Percentiles rank a stretch among this genome's conserved stretches.
Evolutionary conservation across 2,113 vertebrate species (phyloP).

Genomic region (Patagioenas fasciata): DNA sequence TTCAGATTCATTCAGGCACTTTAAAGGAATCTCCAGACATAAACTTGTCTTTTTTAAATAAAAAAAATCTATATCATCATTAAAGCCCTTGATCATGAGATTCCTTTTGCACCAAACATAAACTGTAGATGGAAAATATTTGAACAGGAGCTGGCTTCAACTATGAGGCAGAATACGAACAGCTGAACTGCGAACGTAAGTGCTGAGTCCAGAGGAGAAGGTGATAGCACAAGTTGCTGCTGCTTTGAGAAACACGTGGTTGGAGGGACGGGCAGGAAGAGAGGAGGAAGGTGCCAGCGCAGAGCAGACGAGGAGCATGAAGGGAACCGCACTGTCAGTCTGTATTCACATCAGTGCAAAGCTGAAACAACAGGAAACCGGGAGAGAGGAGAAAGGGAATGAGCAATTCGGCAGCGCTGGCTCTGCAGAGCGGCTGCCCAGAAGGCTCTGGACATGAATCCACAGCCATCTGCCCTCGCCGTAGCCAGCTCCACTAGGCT

Average conservation of each 20-base stretch:
- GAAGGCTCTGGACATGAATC: not conserved
- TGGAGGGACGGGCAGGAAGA: slow-evolving; percentile 3
- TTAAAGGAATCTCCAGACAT: slow-evolving; percentile 16
- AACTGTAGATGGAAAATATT: slow-evolving; percentile 57
- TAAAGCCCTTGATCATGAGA: not conserved
- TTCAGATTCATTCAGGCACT: not conserved
- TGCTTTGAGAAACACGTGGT: not conserved
- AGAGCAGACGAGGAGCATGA: not conserved
- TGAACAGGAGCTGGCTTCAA: slow-evolving; percentile 17
- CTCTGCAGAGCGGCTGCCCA: not conserved
- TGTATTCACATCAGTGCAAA: not conserved
- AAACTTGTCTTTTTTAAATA: slow-evolving; percentile 44
- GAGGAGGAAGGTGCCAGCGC: not conserved
- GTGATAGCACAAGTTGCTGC: not conserved
- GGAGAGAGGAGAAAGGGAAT: not conserved
- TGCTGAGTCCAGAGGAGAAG: not conserved
- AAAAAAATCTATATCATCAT: not conserved
- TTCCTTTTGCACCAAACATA: slow-evolving; percentile 12
- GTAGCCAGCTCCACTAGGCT: not conserved
- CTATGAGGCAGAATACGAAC: slow-evolving; percentile 3
- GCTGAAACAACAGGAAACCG: slow-evolving; percentile 6
- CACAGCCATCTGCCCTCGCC: not conserved
- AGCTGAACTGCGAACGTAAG: slow-evolving; percentile 35
- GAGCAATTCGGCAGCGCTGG: not conserved
- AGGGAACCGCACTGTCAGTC: not conserved